phyloP scores from a whole-genome alignment of 2,797 vertebrate species.

The Paramormyrops hopkinsi region DNA sequence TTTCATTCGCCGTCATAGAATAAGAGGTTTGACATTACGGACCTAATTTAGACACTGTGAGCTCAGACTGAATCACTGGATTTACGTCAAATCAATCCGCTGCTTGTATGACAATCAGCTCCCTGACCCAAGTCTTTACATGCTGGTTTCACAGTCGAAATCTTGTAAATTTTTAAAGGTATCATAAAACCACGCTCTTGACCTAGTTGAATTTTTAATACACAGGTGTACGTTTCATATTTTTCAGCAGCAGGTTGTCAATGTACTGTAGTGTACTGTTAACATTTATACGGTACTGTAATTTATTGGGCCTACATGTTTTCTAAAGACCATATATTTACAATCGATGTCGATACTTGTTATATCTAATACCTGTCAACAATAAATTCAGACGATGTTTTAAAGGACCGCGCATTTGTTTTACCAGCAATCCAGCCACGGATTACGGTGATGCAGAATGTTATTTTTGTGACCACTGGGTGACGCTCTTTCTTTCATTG shows the following conservation, averaged over 20 bases:
- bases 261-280: background rate
- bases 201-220: background rate
- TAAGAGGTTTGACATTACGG: background rate
- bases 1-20: background rate
- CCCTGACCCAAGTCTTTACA: background rate
- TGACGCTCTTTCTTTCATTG: constrained; percentile 40
- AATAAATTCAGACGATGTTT: background rate
- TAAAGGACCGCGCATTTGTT: background rate
- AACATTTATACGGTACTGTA: background rate
- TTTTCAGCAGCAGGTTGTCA: background rate
- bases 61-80: background rate
- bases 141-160: background rate
- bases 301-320: background rate
- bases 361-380: background rate
- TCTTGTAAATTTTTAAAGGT: background rate
- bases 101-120: background rate
- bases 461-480: constrained; percentile 29
- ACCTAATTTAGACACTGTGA: background rate
- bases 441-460: background rate
- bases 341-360: background rate
- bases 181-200: background rate
- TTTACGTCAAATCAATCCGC: background rate
- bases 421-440: background rate
- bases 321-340: background rate
- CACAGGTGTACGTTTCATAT: background rate